phyloP scores from a whole-genome alignment of 1,140 invertebrate genomes.

The fruit fly (Drosophila melanogaster) region DNA sequence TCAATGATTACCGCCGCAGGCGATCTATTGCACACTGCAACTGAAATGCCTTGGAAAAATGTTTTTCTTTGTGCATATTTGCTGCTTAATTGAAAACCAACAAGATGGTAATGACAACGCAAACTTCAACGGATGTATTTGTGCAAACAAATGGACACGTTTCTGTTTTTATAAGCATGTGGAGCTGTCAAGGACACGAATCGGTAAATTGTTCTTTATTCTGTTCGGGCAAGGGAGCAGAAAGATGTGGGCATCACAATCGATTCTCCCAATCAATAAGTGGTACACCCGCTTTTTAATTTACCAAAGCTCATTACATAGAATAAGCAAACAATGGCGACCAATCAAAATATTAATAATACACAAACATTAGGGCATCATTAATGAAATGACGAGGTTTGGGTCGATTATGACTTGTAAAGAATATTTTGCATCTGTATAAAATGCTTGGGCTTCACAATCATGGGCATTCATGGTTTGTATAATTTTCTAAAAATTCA shows the following conservation, averaged over 20 bases:
- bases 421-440: no score
- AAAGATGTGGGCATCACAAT: neutral
- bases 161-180: constrained; percentile 19
- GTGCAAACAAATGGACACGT: constrained; percentile 5
- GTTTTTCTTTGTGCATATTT: constrained; percentile 10
- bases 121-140: neutral
- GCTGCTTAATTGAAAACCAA: constrained; percentile 39
- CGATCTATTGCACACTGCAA: neutral
- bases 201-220: constrained; percentile 15
- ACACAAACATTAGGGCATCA: neutral
- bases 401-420: no score
- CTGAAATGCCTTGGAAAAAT: constrained; percentile 18
- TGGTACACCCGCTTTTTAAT: constrained; percentile 10
- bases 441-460: no score
- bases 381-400: neutral
- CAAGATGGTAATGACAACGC: constrained; percentile 38
- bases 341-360: constrained; percentile 1
- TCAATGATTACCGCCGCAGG: neutral
- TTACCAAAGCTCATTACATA: constrained; percentile 47
- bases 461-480: no score
- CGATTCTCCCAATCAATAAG: constrained; percentile 25
- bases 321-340: constrained; percentile 24
- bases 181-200: constrained; percentile 40
- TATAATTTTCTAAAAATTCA: no score
- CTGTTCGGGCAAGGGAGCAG: constrained; percentile 4